A percentile compares a stretch with the other conserved stretches of the same genome.
phyloP scores from a whole-genome alignment of 2,888 invertebrate genomes.

The Tricholauxania praeusta region DNA sequence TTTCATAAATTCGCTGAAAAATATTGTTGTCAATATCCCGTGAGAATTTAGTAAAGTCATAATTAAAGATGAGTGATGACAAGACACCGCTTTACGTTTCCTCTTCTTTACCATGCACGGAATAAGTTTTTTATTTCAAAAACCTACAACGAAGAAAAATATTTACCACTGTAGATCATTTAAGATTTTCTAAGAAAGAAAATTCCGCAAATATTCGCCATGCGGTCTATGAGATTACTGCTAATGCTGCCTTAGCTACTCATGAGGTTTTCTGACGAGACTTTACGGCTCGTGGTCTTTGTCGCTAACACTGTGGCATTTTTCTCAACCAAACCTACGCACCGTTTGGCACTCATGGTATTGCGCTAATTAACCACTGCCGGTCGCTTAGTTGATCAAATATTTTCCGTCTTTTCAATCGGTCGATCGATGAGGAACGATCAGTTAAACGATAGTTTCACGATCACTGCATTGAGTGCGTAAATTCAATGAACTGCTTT shows the following conservation, averaged over 20 bases:
- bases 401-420: background rate
- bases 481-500: conserved; percentile 22
- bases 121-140: too few relatives aligned
- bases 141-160: too few relatives aligned
- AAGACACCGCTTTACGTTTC: too few relatives aligned
- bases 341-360: conserved; percentile 59
- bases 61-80: too few relatives aligned
- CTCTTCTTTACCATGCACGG: too few relatives aligned
- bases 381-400: conserved; percentile 54
- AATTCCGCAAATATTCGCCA: conserved; percentile 34
- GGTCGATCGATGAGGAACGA: conserved; percentile 34
- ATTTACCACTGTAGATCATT: conserved; percentile 20
- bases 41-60: too few relatives aligned
- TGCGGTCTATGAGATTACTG: conserved; percentile 38
- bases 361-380: conserved; percentile 67
- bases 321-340: conserved; percentile 38
- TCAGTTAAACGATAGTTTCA: conserved; percentile 3
- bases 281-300: conserved; percentile 34
- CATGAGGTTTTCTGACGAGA: conserved; percentile 28
- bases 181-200: conserved; percentile 33
- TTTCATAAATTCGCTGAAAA: too few relatives aligned
- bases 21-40: too few relatives aligned
- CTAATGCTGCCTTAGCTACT: background rate
- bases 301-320: conserved; percentile 19
- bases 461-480: conserved; percentile 5